A percentile compares a stretch with the other conserved stretches of the same genome.
phyloP scores from a whole-genome alignment of 2,888 invertebrate species.

The Bedellia somnulentella region DNA sequence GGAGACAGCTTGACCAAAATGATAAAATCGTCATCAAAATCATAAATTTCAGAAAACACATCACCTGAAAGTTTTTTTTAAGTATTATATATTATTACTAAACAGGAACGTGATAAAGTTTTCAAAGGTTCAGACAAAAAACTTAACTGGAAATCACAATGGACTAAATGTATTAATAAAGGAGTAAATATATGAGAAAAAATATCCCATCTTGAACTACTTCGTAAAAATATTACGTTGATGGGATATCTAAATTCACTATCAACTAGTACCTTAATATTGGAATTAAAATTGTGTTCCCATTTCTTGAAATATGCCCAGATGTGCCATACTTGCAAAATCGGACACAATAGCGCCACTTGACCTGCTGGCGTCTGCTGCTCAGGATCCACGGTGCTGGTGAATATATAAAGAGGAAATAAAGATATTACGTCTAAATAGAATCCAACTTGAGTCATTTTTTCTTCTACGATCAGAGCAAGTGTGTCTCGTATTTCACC shows the following conservation, averaged over 20 bases:
- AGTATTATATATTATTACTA: background rate
- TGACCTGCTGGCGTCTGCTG: constrained; percentile 25
- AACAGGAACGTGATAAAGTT: background rate
- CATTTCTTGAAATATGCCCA: constrained; percentile 37
- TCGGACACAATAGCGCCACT: constrained; percentile 28
- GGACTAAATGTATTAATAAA: too few species aligned
- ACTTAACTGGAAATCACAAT: too few species aligned
- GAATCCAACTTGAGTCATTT: constrained; percentile 41
- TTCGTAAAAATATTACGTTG: too few species aligned
- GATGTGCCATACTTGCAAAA: constrained; percentile 45
- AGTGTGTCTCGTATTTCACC: constrained; percentile 32
- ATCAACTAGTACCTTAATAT: constrained; percentile 34
- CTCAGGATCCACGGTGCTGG: constrained; percentile 32
- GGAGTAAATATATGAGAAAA: too few species aligned
- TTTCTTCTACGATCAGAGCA: constrained; percentile 40
- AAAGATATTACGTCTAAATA: constrained; percentile 45
- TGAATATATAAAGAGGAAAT: constrained; percentile 39
- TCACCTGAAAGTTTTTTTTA: constrained; percentile 21
- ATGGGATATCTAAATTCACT: too few species aligned
- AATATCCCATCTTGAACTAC: too few species aligned
- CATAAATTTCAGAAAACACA: constrained; percentile 26
- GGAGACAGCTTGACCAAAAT: constrained; percentile 44
- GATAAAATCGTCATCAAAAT: constrained; percentile 27
- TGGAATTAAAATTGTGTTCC: constrained; percentile 27
- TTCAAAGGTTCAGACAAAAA: too few species aligned